Percentiles rank a stretch among this genome's conserved stretches.
phyloP scores from a whole-genome alignment of 92 coral and sea anemone genomes.

The Zoanthus sociatus region DNA sequence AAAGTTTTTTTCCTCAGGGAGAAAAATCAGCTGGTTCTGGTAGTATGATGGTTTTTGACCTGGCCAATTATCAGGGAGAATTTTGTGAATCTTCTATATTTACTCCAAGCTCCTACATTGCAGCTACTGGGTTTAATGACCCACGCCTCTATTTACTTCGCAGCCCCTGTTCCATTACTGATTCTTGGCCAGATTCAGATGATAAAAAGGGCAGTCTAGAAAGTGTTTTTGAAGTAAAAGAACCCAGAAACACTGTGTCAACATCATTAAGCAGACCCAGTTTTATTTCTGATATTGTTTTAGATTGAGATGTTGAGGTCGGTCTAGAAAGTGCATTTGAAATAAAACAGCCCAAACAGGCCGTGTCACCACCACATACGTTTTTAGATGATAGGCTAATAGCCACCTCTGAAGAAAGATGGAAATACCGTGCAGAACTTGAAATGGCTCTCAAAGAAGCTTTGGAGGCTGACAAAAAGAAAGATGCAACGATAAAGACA shows the following conservation, averaged over 20 bases:
- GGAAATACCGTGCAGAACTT: conserved; percentile 1
- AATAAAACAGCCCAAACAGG: background rate
- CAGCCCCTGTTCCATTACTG: background rate
- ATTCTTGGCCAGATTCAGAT: conserved; percentile 13
- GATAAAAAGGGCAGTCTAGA: conserved; percentile 4
- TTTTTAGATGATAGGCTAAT: conserved; percentile 51
- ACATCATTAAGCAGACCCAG: conserved; percentile 14
- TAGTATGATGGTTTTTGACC: conserved; percentile 19
- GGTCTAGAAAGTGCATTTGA: conserved; percentile 24
- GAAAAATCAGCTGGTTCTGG: conserved; percentile 42
- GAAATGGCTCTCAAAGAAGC: conserved; percentile 28
- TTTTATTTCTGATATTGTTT: background rate
- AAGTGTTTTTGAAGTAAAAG: conserved; percentile 11
- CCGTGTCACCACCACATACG: conserved; percentile 35
- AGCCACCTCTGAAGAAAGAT: conserved; percentile 59
- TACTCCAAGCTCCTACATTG: conserved; percentile 39
- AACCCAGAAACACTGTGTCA: background rate
- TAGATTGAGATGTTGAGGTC: conserved; percentile 25
- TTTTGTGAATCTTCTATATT: conserved; percentile 6
- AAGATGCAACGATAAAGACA: conserved; percentile 7
- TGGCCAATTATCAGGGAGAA: conserved; percentile 45
- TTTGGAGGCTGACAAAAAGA: conserved; percentile 44
- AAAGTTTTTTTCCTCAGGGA: conserved; percentile 48
- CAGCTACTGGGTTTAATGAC: conserved; percentile 24
- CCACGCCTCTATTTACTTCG: conserved; percentile 35